Base-by-base conservation (phyloP, 2,797 vertebrate genomes). In the Luscinia megarhynchos region DNA sequence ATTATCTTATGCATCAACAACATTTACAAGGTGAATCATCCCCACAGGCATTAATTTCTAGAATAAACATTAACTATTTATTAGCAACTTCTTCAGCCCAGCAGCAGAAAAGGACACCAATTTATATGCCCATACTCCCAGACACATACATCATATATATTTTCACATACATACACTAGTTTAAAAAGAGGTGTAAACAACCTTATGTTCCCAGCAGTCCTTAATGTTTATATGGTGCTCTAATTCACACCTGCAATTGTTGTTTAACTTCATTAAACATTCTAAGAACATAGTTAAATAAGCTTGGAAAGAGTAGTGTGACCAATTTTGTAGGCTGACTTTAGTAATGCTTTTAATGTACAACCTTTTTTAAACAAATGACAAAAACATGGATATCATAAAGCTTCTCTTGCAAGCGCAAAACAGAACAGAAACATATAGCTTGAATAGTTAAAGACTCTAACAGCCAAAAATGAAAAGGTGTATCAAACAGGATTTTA, bases 21-120 rank as follows among this genome's bases (percentile, higher is more conserved):
- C 46, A 83, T 26, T 74, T 81, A 81, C 50, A 89, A 9, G 11
- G 46, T 69, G 30, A 93, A 64, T 54, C 84, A 92, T 64, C 36
- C 43, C 51, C 62, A n/a, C 12, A 75, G 43, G 32, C 69, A 95
- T 22, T 58, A 72, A 77, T 64, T 90, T 81, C 54, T 81, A 84
- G 55, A 90, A 84, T 43, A 91, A 81, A 61, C 18, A 51, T 75
- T 57, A 89, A 59, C 32, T 43, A 87, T 70, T 91, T 89, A 87
- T 70, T 69, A 74, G 64, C 61, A 80, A 46, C n/a, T 75, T 75
- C 58, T 70, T 72, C 61, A 75, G 58, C 10, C 13, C 57, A 72
- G 57, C 66, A 64, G 66, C 51, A 68, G 57, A 12, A 43, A 88
- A 68, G 62, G 62, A 46, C 43, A 72, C 12, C 6, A 41, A 22